Conservation (phyloP, 2,113 vertebrate genomes). For the Stigmatopora argus region DNA sequence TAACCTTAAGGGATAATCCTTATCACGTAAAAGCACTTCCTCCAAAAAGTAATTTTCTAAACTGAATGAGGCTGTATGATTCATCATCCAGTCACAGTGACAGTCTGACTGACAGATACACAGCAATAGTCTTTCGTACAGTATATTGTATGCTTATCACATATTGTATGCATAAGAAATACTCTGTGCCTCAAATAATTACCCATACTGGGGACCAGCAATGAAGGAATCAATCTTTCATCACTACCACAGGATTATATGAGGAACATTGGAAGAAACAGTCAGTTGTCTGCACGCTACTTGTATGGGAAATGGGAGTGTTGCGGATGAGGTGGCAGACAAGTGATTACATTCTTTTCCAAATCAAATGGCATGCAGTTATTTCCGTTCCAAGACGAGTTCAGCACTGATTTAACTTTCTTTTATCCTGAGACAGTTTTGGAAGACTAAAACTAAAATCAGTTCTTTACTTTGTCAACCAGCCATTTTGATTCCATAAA, state of each 20-base stretch:
- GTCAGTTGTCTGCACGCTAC: conserved; percentile 6
- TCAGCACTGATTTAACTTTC: background rate
- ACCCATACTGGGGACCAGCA: conserved; percentile 18
- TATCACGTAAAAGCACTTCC: conserved; percentile 33
- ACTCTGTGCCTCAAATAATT: conserved; percentile 13
- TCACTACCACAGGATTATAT: conserved; percentile 12
- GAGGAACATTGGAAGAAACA: conserved; percentile 6
- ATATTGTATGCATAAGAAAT: background rate
- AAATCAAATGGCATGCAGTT: conserved; percentile 5
- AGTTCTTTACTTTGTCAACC: conserved; percentile 4
- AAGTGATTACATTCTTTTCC: conserved; percentile 11
- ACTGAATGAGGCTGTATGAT: conserved; percentile 52
- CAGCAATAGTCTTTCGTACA: conserved; percentile 28
- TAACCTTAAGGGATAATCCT: conserved; percentile 3
- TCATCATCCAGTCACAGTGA: conserved; percentile 44
- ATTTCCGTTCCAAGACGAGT: background rate
- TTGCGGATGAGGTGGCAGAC: conserved; percentile 10
- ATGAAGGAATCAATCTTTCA: conserved; percentile 21
- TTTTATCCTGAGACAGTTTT: background rate
- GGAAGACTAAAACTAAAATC: conserved; percentile 4
- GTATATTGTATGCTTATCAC: conserved; percentile 9
- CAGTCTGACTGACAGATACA: conserved; percentile 34
- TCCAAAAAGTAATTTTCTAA: conserved; percentile 35
- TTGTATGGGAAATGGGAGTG: conserved; percentile 4
- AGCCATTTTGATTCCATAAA: conserved; percentile 3